Conservation (phyloP, 1,140 invertebrate genomes). For the Drosophila insularis region DNA sequence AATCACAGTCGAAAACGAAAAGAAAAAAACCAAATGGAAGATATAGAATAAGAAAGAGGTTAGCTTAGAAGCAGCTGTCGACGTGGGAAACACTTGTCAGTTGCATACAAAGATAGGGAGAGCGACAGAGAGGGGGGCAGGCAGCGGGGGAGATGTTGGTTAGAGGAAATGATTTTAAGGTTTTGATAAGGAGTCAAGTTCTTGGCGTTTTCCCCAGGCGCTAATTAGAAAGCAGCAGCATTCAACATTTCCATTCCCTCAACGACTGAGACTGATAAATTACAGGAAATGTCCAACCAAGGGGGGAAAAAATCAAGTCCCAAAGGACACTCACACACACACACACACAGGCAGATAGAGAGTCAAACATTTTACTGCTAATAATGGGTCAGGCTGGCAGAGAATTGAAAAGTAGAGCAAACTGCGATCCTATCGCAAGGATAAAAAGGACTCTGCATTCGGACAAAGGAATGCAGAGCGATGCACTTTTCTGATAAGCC, state of each 20-base stretch:
- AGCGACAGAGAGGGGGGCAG: background rate
- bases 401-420: constrained; percentile 65
- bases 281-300: constrained; percentile 67
- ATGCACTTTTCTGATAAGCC: constrained; percentile 71
- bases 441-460: constrained; percentile 15
- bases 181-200: constrained; percentile 53
- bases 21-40: background rate
- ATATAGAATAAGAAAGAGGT: constrained; percentile 7
- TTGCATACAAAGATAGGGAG: constrained; percentile 1
- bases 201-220: constrained; percentile 58
- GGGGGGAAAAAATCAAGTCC: constrained; percentile 65
- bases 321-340: constrained; percentile 60
- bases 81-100: constrained; percentile 40
- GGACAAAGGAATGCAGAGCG: constrained; percentile 51
- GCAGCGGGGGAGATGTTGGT: background rate
- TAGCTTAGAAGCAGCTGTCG: constrained; percentile 16
- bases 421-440: constrained; percentile 58
- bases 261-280: constrained; percentile 55
- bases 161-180: constrained; percentile 41
- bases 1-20: constrained; percentile 37
- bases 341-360: constrained; percentile 10
- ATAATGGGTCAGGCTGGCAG: constrained; percentile 49
- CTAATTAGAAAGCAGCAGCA: constrained; percentile 56
- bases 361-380: constrained; percentile 45
- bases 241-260: background rate